A percentile compares a stretch with the other conserved stretches of the same genome.
These are phyloP conservation scores for Megathymus violae DNA, from an alignment of 1,140 invertebrate species.

Conservation along the genomic window DNA sequence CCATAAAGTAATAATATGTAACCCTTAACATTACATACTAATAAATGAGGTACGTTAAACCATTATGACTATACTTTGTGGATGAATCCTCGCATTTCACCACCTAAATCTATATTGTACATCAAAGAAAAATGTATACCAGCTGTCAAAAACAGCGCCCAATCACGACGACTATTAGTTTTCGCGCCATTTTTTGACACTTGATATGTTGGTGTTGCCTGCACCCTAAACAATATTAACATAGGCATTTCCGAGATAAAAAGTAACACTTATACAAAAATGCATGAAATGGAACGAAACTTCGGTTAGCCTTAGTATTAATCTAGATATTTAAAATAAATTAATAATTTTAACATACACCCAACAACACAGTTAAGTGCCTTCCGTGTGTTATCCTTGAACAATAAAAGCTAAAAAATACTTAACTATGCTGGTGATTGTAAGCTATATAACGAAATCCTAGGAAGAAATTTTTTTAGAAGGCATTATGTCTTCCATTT, in stretches of 20 bases:
- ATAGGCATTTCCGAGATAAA: conserved; percentile 68
- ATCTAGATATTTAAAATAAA: conserved; percentile 65
- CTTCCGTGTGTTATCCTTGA: conserved; percentile 32
- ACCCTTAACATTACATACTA: conserved; percentile 67
- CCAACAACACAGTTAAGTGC: conserved; percentile 39
- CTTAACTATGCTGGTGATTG: conserved; percentile 35
- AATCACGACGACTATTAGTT: conserved; percentile 20
- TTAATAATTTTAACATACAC: conserved; percentile 65
- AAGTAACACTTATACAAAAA: conserved; percentile 80
- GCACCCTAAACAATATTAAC: conserved; percentile 73
- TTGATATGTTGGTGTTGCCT: conserved; percentile 48
- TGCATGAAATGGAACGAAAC: conserved; percentile 79
- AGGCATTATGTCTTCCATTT: conserved; percentile 44
- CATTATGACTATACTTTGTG: conserved; percentile 74
- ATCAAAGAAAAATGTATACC: conserved; percentile 49
- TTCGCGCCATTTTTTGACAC: conserved; percentile 46
- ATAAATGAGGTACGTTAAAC: conserved; percentile 81
- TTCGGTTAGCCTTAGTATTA: conserved; percentile 54
- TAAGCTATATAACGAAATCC: conserved; percentile 66
- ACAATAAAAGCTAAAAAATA: conserved; percentile 19
- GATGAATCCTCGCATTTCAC: conserved; percentile 50
- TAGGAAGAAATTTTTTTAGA: conserved; percentile 56
- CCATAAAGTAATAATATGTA: conserved; percentile 64
- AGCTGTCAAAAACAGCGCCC: conserved; percentile 47
- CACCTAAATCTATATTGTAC: conserved; percentile 69